These are phyloP conservation scores for Anagrus nilaparvatae DNA, from an alignment of 1,140 invertebrate species.

Conservation along the genomic window DNA sequence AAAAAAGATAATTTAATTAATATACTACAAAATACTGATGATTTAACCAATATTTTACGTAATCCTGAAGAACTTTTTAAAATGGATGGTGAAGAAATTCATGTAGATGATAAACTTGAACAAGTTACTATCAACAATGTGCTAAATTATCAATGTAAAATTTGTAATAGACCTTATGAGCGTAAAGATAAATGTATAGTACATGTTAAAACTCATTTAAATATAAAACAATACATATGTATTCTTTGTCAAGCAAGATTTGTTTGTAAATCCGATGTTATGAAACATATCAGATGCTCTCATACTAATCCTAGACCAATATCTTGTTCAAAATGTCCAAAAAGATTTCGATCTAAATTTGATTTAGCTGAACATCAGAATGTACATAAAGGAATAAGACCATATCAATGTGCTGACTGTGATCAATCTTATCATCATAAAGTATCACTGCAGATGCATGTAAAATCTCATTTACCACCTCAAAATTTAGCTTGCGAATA, in stretches of 20 bases:
- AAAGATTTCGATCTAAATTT: conserved; percentile 39
- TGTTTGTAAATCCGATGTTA: conserved; percentile 41
- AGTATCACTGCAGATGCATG: conserved; percentile 40
- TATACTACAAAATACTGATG: conserved; percentile 28
- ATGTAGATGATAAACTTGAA: conserved; percentile 39
- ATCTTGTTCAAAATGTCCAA: conserved; percentile 40
- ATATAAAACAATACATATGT: conserved; percentile 59
- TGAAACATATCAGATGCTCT: conserved; percentile 41
- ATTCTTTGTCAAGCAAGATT: conserved; percentile 48
- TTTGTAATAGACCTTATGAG: conserved; percentile 37
- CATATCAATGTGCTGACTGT: conserved; percentile 36
- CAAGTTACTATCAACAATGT: conserved; percentile 29
- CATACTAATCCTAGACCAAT: conserved; percentile 40
- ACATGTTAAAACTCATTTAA: conserved; percentile 61
- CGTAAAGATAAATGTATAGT: conserved; percentile 39
- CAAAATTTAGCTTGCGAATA: conserved; percentile 41
- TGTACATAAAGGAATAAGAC: conserved; percentile 38
- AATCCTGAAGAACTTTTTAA: conserved; percentile 37
- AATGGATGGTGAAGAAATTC: conserved; percentile 39
- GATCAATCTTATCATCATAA: conserved; percentile 40
- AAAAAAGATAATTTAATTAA: conserved; percentile 16
- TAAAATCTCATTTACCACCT: conserved; percentile 38
- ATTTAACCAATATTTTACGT: conserved; percentile 28
- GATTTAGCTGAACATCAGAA: conserved; percentile 40
- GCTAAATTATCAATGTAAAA: conserved; percentile 33